phyloP scores from a whole-genome alignment of 2,888 invertebrate species.

The Timema podura region DNA sequence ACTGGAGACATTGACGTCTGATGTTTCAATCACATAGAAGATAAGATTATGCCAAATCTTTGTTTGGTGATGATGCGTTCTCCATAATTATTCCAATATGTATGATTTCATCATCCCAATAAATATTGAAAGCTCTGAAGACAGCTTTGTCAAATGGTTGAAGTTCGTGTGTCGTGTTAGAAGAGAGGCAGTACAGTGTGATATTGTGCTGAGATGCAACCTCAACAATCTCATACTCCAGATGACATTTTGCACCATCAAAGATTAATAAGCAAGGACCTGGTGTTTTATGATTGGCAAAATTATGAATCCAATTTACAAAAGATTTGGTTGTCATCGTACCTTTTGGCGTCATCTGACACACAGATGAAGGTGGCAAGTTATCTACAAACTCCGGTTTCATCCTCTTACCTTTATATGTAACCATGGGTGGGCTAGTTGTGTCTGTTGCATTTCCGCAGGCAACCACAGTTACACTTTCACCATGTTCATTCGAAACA shows the following conservation, averaged over 20 bases:
- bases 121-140: slow-evolving; percentile 38
- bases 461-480: too few relatives aligned
- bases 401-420: slow-evolving; percentile 16
- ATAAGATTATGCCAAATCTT: slow-evolving; percentile 36
- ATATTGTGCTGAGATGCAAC: slow-evolving; percentile 30
- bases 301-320: slow-evolving; percentile 35
- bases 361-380: slow-evolving; percentile 37
- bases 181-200: slow-evolving; percentile 33
- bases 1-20: neutral
- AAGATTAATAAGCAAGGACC: slow-evolving; percentile 36
- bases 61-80: slow-evolving; percentile 37
- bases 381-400: slow-evolving; percentile 19
- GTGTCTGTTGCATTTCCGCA: too few relatives aligned
- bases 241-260: slow-evolving; percentile 39
- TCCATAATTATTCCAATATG: too few relatives aligned
- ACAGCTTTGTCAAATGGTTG: slow-evolving; percentile 41
- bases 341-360: slow-evolving; percentile 32
- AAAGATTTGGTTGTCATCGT: slow-evolving; percentile 37
- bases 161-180: slow-evolving; percentile 37
- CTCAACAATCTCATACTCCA: slow-evolving; percentile 30
- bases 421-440: slow-evolving; percentile 19
- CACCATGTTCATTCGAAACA: too few relatives aligned
- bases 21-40: slow-evolving; percentile 15
- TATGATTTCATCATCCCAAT: slow-evolving; percentile 41
- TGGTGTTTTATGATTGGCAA: slow-evolving; percentile 33